Evolutionary conservation across 2,888 invertebrate genomes (phyloP).

Genomic region (Polyploca ridens): DNA sequence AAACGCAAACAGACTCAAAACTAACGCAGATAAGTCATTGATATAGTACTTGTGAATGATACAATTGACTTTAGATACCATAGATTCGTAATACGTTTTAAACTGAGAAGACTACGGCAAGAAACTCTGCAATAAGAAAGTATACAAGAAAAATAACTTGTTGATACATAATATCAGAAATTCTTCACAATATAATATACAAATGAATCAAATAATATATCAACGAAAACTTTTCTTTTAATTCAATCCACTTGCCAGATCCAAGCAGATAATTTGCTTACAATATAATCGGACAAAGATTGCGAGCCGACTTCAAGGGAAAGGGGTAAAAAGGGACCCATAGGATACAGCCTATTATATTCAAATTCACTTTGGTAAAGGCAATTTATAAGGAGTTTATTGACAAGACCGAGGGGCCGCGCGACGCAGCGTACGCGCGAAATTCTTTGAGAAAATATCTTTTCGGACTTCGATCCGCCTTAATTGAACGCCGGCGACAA

Average conservation of each 20-base stretch:
- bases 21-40: too few species aligned
- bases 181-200: constrained; percentile 15
- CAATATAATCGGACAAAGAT: constrained; percentile 83
- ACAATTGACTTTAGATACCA: too few species aligned
- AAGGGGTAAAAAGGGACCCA: constrained; percentile 74
- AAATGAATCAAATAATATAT: constrained; percentile 55
- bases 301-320: constrained; percentile 70
- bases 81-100: too few species aligned
- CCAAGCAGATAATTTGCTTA: constrained; percentile 83
- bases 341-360: constrained; percentile 79
- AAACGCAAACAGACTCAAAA: too few species aligned
- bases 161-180: neutral
- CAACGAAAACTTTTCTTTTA: constrained; percentile 41
- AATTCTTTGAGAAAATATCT: constrained; percentile 75
- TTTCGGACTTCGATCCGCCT: constrained; percentile 56
- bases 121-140: too few species aligned
- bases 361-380: constrained; percentile 79
- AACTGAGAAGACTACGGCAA: too few species aligned
- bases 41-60: too few species aligned
- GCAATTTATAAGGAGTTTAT: constrained; percentile 84
- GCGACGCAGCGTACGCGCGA: constrained; percentile 58
- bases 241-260: constrained; percentile 72
- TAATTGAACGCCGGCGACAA: constrained; percentile 75
- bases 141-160: neutral
- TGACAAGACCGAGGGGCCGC: constrained; percentile 71